Evolutionary conservation across 2,888 invertebrate genomes (phyloP).

Genomic region (Dysmachus trigonus): DNA sequence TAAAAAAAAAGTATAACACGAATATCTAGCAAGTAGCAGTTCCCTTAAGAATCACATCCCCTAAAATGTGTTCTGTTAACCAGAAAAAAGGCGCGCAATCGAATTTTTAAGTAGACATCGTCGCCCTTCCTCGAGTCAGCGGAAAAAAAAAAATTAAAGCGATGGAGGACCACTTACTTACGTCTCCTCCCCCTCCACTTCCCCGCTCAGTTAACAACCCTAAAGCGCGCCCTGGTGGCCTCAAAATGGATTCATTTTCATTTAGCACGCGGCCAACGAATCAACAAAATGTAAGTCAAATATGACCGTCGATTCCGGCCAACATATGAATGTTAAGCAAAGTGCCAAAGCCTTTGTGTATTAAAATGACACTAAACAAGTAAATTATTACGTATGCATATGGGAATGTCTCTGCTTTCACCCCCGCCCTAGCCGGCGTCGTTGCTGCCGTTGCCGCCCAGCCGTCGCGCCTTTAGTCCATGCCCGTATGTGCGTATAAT

Average conservation of each 20-base stretch:
- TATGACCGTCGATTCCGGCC: not conserved
- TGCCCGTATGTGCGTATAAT: conserved; percentile 23
- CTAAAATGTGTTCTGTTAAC: not conserved
- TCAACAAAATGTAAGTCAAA: conserved; percentile 28
- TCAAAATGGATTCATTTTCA: conserved; percentile 7
- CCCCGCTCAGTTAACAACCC: not conserved
- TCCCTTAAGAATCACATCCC: not conserved
- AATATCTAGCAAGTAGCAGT: not conserved
- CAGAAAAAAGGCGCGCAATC: not conserved
- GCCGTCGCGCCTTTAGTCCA: not conserved
- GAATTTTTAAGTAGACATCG: not conserved
- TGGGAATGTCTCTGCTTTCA: not conserved
- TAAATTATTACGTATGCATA: conserved; percentile 40
- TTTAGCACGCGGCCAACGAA: not conserved
- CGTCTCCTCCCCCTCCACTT: too few relatives aligned
- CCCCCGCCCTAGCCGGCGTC: not conserved
- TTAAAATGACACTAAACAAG: conserved; percentile 41
- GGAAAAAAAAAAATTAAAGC: not conserved
- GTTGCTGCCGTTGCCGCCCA: not conserved
- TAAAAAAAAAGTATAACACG: not conserved
- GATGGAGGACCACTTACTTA: not conserved
- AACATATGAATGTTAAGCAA: conserved; percentile 10
- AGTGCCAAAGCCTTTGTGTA: conserved; percentile 32
- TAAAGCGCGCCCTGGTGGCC: not conserved
- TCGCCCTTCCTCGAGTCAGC: not conserved